Percentiles rank a stretch among this genome's conserved stretches.
These are phyloP conservation scores for Hippolais icterina DNA, from an alignment of 2,113 vertebrate genomes.

Conservation along the genomic window DNA sequence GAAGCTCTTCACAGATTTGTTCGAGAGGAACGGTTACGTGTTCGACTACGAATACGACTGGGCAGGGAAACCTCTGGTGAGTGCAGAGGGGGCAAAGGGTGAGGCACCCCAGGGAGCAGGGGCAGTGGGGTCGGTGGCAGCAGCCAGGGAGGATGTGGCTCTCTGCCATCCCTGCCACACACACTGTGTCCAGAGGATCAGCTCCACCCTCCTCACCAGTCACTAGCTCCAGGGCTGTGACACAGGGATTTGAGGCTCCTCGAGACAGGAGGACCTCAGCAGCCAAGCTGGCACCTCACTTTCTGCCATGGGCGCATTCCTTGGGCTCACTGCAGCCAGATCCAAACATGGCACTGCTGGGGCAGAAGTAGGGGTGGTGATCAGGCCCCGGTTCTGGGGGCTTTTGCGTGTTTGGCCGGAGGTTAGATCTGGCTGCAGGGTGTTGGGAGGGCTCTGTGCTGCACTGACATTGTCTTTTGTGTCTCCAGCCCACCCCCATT, in stretches of 20 bases:
- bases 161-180: fast-evolving
- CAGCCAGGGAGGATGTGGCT: not conserved
- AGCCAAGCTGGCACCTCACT: not conserved
- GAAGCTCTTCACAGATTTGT: conserved; percentile 94
- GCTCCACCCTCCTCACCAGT: not conserved
- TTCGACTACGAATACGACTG: conserved; percentile 99
- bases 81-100: not conserved
- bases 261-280: not conserved
- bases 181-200: fast-evolving
- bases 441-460: not conserved
- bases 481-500: conserved; percentile 88
- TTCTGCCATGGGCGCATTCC: not conserved
- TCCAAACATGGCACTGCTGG: not conserved
- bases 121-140: fast-evolving
- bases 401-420: not conserved
- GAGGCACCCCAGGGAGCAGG: not conserved
- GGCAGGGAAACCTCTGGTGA: conserved; percentile 95
- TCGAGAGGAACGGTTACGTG: conserved; percentile 90
- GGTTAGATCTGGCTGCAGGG: fast-evolving
- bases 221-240: not conserved
- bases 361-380: fast-evolving
- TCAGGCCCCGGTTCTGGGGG: fast-evolving
- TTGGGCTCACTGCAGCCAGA: fast-evolving
- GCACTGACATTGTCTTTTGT: not conserved
- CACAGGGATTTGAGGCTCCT: not conserved